Conservation (phyloP, 2,113 vertebrate species). For the Cygnus atratus region DNA sequence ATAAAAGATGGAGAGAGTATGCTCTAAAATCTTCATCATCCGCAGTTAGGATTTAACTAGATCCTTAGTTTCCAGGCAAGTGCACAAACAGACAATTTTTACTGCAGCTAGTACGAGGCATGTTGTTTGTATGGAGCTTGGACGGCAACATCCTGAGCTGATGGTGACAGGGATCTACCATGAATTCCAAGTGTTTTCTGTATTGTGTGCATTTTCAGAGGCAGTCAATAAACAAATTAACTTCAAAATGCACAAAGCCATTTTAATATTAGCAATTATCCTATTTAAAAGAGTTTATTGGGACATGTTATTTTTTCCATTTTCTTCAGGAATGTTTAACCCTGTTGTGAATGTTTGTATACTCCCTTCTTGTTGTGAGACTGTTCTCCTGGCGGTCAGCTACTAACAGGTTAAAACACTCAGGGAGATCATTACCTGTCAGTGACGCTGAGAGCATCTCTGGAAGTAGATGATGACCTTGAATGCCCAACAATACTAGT, state of each 20-base stretch:
- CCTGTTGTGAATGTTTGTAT: background rate
- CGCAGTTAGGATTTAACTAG: background rate
- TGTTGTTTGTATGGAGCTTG: background rate
- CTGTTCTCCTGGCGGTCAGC: background rate
- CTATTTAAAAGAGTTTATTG: background rate
- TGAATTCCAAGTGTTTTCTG: background rate
- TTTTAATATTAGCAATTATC: background rate
- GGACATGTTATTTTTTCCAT: background rate
- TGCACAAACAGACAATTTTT: background rate
- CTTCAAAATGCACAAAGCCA: background rate
- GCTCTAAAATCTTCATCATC: background rate
- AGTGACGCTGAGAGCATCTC: conserved; percentile 74
- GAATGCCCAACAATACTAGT: conserved; percentile 77
- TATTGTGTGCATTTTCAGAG: background rate
- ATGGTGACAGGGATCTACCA: background rate
- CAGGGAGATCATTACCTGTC: conserved; percentile 77
- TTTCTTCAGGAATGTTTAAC: background rate
- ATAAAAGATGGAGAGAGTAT: background rate
- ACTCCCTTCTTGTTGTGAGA: background rate
- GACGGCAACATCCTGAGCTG: background rate
- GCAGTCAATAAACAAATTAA: background rate
- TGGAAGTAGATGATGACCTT: conserved; percentile 85
- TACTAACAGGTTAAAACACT: background rate
- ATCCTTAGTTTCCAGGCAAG: too few species aligned
- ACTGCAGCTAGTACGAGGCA: background rate